A percentile compares a stretch with the other conserved stretches of the same genome.
Conservation (phyloP, 2,888 invertebrate species). For the Xylophagus ater region DNA sequence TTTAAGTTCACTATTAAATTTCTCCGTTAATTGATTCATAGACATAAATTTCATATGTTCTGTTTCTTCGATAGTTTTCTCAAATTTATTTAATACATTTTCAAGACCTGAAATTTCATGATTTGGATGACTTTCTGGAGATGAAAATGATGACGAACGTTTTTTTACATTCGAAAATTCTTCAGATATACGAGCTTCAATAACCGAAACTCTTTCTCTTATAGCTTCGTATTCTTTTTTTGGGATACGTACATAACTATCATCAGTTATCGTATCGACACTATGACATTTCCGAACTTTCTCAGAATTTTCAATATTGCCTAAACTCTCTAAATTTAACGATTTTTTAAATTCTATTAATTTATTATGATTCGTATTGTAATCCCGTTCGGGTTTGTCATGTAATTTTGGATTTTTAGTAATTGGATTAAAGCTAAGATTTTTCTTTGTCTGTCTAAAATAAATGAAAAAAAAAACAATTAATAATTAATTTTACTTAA, state of each 20-base stretch:
- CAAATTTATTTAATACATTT: constrained; percentile 60
- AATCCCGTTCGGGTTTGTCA: constrained; percentile 11
- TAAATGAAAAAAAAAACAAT: constrained; percentile 17
- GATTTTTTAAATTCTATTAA: constrained; percentile 28
- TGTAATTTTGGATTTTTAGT: constrained; percentile 20
- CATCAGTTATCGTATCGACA: too few species aligned
- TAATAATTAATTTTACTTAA: constrained; percentile 1
- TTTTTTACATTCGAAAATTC: constrained; percentile 44
- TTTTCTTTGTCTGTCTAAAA: too few species aligned
- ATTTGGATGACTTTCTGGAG: constrained; percentile 4
- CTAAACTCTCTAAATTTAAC: too few species aligned
- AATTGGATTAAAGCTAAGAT: too few species aligned
- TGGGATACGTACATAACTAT: constrained; percentile 58
- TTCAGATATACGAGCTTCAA: constrained; percentile 57
- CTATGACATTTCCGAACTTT: too few species aligned
- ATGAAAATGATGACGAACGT: constrained; percentile 7
- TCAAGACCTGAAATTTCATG: constrained; percentile 40
- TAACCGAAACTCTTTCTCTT: constrained; percentile 60
- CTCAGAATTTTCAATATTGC: too few species aligned
- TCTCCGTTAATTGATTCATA: constrained; percentile 48
- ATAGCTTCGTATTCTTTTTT: constrained; percentile 70
- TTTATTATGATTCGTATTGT: constrained; percentile 38
- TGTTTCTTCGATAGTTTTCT: constrained; percentile 59
- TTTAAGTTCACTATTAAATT: constrained; percentile 60
- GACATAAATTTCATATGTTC: constrained; percentile 30